Base-by-base conservation (phyloP, 1,140 invertebrate species). In the Micrasema minimum region DNA sequence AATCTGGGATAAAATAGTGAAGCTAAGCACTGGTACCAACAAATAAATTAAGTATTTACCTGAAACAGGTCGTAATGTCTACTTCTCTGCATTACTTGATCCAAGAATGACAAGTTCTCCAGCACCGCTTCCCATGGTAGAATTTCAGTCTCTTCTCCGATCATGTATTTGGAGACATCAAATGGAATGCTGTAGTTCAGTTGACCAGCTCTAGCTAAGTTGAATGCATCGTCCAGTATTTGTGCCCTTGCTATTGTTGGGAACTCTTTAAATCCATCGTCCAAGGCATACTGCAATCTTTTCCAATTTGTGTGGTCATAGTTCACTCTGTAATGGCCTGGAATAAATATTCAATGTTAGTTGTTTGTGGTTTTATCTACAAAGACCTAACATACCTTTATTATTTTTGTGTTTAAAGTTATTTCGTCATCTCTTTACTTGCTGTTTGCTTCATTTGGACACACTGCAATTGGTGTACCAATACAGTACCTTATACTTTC, bases 181-280 rank as follows among this genome's bases (percentile, higher is more conserved):
- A 93, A 82, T 0, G 90, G 87, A 6, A 87, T 80, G 20, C 80
- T 82, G 75, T 90, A 90, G 75, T 86, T 82, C n/a, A 90, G 67
- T 12, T 85, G 75, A 0, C 87, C 87, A 14, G 85, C 82, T 72
- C 89, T 86, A 0, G 90, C 91, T 46, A 96, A 81, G 77, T 91
- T 90, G 77, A 95, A 89, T 0, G 92, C 87, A 81, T 97, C 94
- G 76, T 95, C 92, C 9, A 97, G 86, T 0, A 96, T 78, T 76
- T 94, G 91, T 0, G 92, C 93, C 45, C 92, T 86, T 66, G 92
- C 92, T 0, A 91, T 81, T 0, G 87, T 81, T 0, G 84, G 75
- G 11, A 76, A 77, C 9, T 77, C 71, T 26, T 85, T 80, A 12
- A 85, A 64, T 46, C 80, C 80, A 43, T 80, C 77, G 9, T 66